Base-by-base conservation (phyloP, 2,113 vertebrate species). In the Marmota flaviventris region DNA sequence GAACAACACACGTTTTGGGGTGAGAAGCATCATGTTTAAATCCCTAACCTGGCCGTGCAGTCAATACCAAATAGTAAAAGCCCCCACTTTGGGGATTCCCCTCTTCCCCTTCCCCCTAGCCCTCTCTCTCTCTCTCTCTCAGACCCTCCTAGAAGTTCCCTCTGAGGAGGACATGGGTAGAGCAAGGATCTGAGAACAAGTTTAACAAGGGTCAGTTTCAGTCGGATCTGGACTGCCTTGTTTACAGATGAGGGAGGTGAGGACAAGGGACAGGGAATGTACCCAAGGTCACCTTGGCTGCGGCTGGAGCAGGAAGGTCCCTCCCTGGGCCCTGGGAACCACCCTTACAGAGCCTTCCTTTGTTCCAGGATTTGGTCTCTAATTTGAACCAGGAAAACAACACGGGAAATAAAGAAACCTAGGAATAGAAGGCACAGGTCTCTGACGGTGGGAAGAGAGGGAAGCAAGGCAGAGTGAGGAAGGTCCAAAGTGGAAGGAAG, bases 21-120 rank as follows among this genome's bases (percentile, higher is more conserved):
- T 98, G 93, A 97, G 96, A 97, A 98, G 93, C n/a, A 93, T 90
- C 97, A 97, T 95, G 97, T 92, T 97, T 96, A 96, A 97, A 98
- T 96, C 97, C 78, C 37, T 97, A 97, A 97, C 93, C 93, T 98
- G 96, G 92, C 93, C 77, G 17, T 97, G 94, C 97, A 97, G 79
- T 93, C 93, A 98, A 97, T 88, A 93, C 85, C 95, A 96, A 97
- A 98, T 25, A 98, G 92, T 69, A 94, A 90, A 97, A 39, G 4
- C 3, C 25, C 25, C 81, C 37, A 77, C 9, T 77, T 79, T 27
- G 29, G 48, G 42, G 14, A 92, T 63, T 65, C 69, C 56, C 69
- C 12, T 51, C 48, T 51, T 12, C 45, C 45, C 45, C 8, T 45
- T 51, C 48, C 12, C 48, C 12, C 48, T 51, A 45, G 39, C 37